Evolutionary conservation across 2,888 invertebrate species (phyloP).

Genomic region (Amblyteles armatorius): DNA sequence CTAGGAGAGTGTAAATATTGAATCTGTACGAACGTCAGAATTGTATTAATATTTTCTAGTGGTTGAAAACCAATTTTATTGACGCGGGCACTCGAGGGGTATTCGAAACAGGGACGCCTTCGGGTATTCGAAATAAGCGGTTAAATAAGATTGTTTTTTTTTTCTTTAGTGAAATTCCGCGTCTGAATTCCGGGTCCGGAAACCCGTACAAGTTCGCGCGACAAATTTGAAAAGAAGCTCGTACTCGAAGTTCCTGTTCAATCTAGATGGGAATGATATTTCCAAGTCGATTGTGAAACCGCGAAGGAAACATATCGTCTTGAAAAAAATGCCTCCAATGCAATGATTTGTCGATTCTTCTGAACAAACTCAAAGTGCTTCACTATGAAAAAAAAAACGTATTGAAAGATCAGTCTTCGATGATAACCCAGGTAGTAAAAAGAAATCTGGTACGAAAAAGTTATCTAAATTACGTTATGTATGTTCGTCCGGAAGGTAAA

Average conservation of each 20-base stretch:
- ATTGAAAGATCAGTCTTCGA: conserved; percentile 53
- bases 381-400: conserved; percentile 38
- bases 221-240: conserved; percentile 31
- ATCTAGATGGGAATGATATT: conserved; percentile 3
- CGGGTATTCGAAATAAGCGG: not conserved
- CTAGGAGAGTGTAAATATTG: conserved; percentile 61
- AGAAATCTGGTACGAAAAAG: too few species aligned
- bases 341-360: conserved; percentile 51
- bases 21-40: conserved; percentile 27
- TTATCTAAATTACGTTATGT: too few species aligned
- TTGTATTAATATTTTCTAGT: conserved; percentile 58
- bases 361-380: conserved; percentile 59
- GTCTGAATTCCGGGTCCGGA: not conserved
- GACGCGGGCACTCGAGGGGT: conserved; percentile 17
- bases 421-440: not conserved
- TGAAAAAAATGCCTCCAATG: conserved; percentile 39
- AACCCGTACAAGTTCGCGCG: not conserved
- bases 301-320: conserved; percentile 64
- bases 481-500: too few species aligned
- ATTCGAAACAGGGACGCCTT: conserved; percentile 7
- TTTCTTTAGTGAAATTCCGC: not conserved
- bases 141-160: not conserved
- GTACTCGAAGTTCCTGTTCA: conserved; percentile 29
- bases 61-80: conserved; percentile 36
- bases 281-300: conserved; percentile 34